Evolutionary conservation across 2,797 vertebrate genomes (phyloP), one percentile per base, ranked within the genome.

Genomic region (Allochrocebus solatus): DNA sequence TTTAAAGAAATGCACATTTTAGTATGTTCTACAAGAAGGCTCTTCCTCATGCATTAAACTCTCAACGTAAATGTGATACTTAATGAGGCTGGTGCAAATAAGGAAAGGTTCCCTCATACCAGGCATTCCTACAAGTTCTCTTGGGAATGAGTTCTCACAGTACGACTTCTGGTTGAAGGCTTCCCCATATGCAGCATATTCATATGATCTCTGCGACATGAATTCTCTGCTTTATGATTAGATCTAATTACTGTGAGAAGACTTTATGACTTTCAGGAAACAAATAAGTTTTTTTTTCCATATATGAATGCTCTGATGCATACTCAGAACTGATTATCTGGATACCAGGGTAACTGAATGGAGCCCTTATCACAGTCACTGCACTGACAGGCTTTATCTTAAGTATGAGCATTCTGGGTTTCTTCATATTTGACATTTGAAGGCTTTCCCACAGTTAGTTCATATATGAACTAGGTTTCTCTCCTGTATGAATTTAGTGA

Each of bases 1-100:
- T 19, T 79, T 85, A 93, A 89, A 91, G 24, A 92, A 95, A 84
- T 84, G 41, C 22, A 91, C 9, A 96, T 88, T 90, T 94, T 93
- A 82, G 39, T 92, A 30, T 26, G 2, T 92, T 59, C 28, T 67
- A 21, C 2, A 83, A 41, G 61, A 89, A 89, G 53, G 2, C 2
- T 97, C 64, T 96, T 93, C 70, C 50, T 89, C 22, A 50, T 50
- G 24, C 30, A 74, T 90, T 90, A 50, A 83, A 26, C 59, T 83
- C 12, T 94, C 1, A 39, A 82, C 55, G 22, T 84, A 79, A 39
- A 33, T 86, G 67, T 86, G 14, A 75, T 61, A 36, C 36, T 89
- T 74, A 17, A 22, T 16, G 75, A 96, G 33, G 39, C 28, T 43
- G 57, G 46, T 89, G 7, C 30, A 81, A 41, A 10, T 55, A 57